phyloP scores from a whole-genome alignment of 1,140 invertebrate species.

The Maconellicoccus hirsutus region DNA sequence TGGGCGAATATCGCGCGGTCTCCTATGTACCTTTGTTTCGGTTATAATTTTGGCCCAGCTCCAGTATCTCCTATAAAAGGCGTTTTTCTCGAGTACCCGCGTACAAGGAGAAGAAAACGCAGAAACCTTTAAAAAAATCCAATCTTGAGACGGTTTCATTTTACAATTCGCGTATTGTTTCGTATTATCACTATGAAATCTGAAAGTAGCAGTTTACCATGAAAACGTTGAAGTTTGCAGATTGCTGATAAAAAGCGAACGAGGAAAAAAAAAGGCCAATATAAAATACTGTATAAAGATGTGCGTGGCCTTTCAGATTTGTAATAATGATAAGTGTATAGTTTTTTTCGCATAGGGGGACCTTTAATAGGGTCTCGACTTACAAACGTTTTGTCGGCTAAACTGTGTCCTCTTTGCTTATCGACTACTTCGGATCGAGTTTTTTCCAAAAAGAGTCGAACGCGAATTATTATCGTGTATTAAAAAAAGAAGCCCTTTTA shows the following conservation, averaged over 20 bases:
- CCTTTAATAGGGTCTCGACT: constrained; percentile 20
- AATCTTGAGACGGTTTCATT: constrained; percentile 10
- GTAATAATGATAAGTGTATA: constrained; percentile 15
- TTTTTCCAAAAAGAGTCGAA: constrained; percentile 9
- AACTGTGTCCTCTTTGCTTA: neutral
- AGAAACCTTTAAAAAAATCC: constrained; percentile 3
- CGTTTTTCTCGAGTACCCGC: neutral
- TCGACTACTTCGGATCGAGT: constrained; percentile 8
- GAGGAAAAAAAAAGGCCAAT: constrained; percentile 14
- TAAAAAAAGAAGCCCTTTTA: neutral
- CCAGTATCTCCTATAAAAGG: neutral
- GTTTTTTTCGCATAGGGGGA: neutral
- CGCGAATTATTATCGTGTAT: neutral
- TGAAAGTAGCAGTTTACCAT: constrained; percentile 4
- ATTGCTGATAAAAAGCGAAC: constrained; percentile 1
- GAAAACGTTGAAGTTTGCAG: constrained; percentile 9
- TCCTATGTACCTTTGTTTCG: neutral
- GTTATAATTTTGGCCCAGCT: neutral
- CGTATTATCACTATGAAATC: constrained; percentile 3
- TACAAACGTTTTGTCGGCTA: constrained; percentile 21
- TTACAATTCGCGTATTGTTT: constrained; percentile 17
- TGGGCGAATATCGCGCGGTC: too few relatives aligned
- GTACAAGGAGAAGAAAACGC: neutral
- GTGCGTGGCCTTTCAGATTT: constrained; percentile 21
- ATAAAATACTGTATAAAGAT: constrained; percentile 15